phyloP scores from a whole-genome alignment of 2,888 invertebrate genomes.

The Latheticus oryzae region DNA sequence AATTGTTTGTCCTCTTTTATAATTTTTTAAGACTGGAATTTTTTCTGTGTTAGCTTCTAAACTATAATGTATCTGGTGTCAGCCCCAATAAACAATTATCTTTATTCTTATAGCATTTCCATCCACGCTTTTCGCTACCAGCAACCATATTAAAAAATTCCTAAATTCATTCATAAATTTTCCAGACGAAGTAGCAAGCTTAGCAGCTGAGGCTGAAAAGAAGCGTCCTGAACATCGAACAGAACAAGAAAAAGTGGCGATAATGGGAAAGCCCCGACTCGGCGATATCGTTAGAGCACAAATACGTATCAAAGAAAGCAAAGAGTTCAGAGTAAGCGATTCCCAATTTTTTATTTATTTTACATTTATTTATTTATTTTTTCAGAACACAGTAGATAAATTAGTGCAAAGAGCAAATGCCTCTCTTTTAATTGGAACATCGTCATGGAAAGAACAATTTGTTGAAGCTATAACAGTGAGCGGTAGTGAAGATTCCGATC shows the following conservation, averaged over 20 bases:
- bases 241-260: constrained; percentile 86
- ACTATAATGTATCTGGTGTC: constrained; percentile 3
- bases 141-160: constrained; percentile 8
- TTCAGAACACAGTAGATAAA: constrained; percentile 96
- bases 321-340: constrained; percentile 92
- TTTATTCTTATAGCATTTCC: no score
- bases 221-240: constrained; percentile 76
- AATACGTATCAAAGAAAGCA: constrained; percentile 95
- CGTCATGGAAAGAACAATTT: constrained; percentile 99
- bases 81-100: no score
- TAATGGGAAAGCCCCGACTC: constrained; percentile 90
- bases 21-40: not conserved
- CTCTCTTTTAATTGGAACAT: constrained; percentile 92
- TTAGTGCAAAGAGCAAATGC: constrained; percentile 97
- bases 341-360: no score
- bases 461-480: constrained; percentile 95
- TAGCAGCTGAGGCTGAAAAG: constrained; percentile 73
- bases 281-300: constrained; percentile 89
- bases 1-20: constrained; percentile 37
- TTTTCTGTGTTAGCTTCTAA: not conserved
- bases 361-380: no score
- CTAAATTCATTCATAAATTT: constrained; percentile 37
- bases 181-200: constrained; percentile 71
- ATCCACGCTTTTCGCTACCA: no score
- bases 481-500: constrained; percentile 77